Percentiles rank a stretch among this genome's conserved stretches.
Evolutionary conservation across 2,888 invertebrate species (phyloP).

Genomic region (Anodontia alba): DNA sequence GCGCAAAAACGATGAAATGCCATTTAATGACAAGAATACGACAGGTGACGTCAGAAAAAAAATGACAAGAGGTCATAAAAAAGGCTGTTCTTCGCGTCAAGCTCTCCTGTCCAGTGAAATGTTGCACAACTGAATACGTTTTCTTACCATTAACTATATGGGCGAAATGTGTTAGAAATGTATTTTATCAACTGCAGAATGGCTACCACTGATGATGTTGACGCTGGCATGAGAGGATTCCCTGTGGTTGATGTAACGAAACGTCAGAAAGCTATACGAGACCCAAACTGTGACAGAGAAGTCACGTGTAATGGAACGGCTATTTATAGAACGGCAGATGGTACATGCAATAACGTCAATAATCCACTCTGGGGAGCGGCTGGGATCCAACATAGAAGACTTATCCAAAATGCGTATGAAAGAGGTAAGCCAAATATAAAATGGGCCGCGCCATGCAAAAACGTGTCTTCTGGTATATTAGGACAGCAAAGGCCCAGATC

Average conservation of each 20-base stretch:
- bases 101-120: too few species aligned
- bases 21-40: too few species aligned
- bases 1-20: too few species aligned
- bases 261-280: not conserved
- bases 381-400: slow-evolving; percentile 29
- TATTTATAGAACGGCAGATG: not conserved
- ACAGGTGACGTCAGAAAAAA: too few species aligned
- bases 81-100: too few species aligned
- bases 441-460: too few species aligned
- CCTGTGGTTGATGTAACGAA: not conserved
- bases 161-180: too few species aligned
- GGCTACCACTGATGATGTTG: not conserved
- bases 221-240: not conserved
- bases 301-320: not conserved
- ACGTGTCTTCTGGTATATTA: too few species aligned
- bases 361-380: slow-evolving; percentile 93
- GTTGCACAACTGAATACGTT: too few species aligned
- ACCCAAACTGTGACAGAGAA: not conserved
- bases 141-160: not conserved
- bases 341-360: slow-evolving; percentile 88
- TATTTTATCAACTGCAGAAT: too few species aligned
- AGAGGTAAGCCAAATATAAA: slow-evolving; percentile 19
- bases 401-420: slow-evolving; percentile 23
- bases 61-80: too few species aligned
- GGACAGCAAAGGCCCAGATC: too few species aligned